Base-by-base conservation (phyloP, 1,140 invertebrate genomes). In the Cecropterus lyciades region DNA sequence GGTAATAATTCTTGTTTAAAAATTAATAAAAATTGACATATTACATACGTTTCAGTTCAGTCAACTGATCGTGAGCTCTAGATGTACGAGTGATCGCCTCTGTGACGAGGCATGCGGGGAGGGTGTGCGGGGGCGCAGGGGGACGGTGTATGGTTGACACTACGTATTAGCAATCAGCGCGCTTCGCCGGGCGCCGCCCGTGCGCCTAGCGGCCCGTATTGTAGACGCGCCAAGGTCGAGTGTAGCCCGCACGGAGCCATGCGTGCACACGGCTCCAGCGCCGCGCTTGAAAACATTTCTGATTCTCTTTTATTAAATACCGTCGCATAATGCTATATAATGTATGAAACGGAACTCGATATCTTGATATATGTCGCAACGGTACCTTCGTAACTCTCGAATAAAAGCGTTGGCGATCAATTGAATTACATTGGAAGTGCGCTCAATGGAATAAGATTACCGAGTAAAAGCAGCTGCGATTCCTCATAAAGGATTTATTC, bases 141-240 rank as follows among this genome's bases (percentile, higher is more conserved):
- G 30, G 7, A 8, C 6, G 30, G 30, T 9, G 30, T 10, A 33
- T 8, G 51, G 51, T 56, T 56, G 53, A 56, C 53, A 43, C 37
- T 42, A 43, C 53, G 37, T 56, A 56, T 56, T 56, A 56, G 53
- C 53, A 56, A 56, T 56, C 53, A 56, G 53, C 11, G 16, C 10
- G 53, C 15, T 33, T 43, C 16, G 30, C 10, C 37, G 37, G 14
- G 1, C 8, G 37, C 37, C 37, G 37, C 16, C n/a, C 2, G 10
- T 9, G 8, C 30, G 14, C 6, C n/a, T n/a, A n/a, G n/a, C 10
- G 3, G 8, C 6, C 20, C 8, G n/a, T 30, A 43, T 24, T 43
- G n/a, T 45, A 1, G 2, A 0, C 5, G 20, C 40, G 2, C n/a
- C 16, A 57, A 57, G 55, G 55, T 42, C 24, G 20, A 59, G 11